These are phyloP conservation scores for Neofelis nebulosa DNA, from an alignment of 2,113 vertebrate genomes.

Conservation along the genomic window DNA sequence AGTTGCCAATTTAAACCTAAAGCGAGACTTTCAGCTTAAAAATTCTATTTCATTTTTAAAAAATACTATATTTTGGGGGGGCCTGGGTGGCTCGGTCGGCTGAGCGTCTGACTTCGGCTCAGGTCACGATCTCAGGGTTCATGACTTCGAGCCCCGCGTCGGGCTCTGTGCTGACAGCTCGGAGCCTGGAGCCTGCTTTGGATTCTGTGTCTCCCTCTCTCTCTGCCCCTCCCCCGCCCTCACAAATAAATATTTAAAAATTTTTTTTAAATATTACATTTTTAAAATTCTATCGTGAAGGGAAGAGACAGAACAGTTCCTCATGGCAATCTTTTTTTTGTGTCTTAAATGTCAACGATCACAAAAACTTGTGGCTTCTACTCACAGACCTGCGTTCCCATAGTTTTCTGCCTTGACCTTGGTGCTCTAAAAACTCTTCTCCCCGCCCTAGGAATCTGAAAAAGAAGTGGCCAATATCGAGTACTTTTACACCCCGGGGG, in stretches of 20 bases:
- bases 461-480: not conserved
- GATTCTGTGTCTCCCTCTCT: too few relatives aligned
- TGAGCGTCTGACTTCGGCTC: too few relatives aligned
- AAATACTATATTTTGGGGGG: not conserved
- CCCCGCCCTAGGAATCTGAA: conserved; percentile 86
- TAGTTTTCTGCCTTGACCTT: conserved; percentile 95
- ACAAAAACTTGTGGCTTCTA: conserved; percentile 91
- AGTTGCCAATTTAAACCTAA: not conserved
- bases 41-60: not conserved
- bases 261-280: too few relatives aligned
- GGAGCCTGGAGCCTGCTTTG: too few relatives aligned
- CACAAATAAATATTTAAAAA: too few relatives aligned
- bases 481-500: not conserved
- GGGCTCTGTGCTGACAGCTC: too few relatives aligned
- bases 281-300: not conserved
- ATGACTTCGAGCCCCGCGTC: too few relatives aligned
- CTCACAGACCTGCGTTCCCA: conserved; percentile 90
- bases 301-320: not conserved
- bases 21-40: conserved; percentile 9
- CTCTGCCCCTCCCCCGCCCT: too few relatives aligned
- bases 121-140: too few relatives aligned
- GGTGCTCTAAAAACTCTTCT: conserved; percentile 93
- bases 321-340: not conserved
- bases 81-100: too few relatives aligned
- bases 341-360: conserved; percentile 91